Evolutionary conservation across 1,140 invertebrate genomes (phyloP), one percentile per base, ranked within the genome.

Genomic region (Cepaea nemoralis): DNA sequence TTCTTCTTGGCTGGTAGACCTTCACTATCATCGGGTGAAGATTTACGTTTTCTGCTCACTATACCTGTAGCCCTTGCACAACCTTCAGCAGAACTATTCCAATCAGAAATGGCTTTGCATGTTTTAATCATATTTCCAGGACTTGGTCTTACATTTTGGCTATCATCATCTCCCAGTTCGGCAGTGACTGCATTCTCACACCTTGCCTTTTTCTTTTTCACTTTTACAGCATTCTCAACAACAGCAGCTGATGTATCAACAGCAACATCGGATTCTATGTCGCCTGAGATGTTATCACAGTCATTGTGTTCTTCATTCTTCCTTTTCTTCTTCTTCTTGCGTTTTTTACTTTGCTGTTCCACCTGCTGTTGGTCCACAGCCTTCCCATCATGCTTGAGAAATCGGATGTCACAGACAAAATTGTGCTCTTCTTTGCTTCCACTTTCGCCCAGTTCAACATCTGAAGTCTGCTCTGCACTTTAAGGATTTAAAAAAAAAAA

Each of bases 341-440:
- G 42, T 42, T 33, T 48, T 27, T 33, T 42, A 6, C n/a, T 40
- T 50, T 75, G 35, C 73, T 75, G n/a, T 16, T 19, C 35, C 16
- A n/a, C 40, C 24, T 77, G 27, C 55, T 77, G 40, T 48, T 74
- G 5, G 42, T 74, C 71, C 42, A 31, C 40, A 31, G n/a, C 75
- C 75, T 77, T 77, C 39, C 55, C 75, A 37, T 55, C 75, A 59
- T 59, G 22, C 16, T 24, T 42, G 16, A 50, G 31, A 48, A 75
- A 50, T 27, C 31, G 73, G 69, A 71, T 24, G 69, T 40, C 33
- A 39, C 69, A 40, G 69, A 42, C 6, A 39, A 39, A 40, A 27
- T 39, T 8, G 1, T 40, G 19, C 2, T 39, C 69, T 10, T 1
- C 6, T 5, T 71, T 1, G 1, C 40, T 42, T 2, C 1, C 37